A percentile compares a stretch with the other conserved stretches of the same genome.
These are phyloP conservation scores for Emmelina monodactyla DNA, from an alignment of 2,888 invertebrate species.

Conservation along the genomic window DNA sequence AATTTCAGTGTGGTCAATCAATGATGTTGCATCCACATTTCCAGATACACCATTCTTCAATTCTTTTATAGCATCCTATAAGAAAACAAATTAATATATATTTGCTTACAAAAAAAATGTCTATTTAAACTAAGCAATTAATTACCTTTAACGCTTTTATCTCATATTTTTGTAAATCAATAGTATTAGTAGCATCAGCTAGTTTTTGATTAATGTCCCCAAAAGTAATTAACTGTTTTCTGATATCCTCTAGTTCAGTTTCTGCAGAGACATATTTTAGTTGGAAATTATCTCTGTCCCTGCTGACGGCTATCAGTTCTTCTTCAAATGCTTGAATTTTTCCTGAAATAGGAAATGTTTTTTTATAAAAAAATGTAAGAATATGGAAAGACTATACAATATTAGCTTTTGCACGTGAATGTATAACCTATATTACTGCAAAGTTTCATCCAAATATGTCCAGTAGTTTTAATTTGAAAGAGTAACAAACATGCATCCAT, in stretches of 20 bases:
- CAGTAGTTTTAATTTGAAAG: too few relatives aligned
- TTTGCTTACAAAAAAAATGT: too few relatives aligned
- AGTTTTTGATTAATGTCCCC: constrained; percentile 58
- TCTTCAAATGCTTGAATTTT: constrained; percentile 56
- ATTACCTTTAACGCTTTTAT: constrained; percentile 47
- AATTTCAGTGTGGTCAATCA: constrained; percentile 53
- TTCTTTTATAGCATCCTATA: constrained; percentile 49
- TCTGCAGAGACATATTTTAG: constrained; percentile 55
- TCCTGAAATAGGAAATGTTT: too few relatives aligned
- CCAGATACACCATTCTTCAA: constrained; percentile 33
- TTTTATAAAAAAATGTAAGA: too few relatives aligned
- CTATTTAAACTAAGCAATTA: too few relatives aligned
- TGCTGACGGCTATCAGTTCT: constrained; percentile 47
- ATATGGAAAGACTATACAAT: too few relatives aligned
- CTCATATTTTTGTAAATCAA: constrained; percentile 52
- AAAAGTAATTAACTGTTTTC: constrained; percentile 61
- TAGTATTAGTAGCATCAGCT: constrained; percentile 41
- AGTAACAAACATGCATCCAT: too few relatives aligned
- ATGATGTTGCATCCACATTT: constrained; percentile 36
- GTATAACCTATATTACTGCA: too few relatives aligned
- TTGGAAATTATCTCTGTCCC: constrained; percentile 53
- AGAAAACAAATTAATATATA: constrained; percentile 11
- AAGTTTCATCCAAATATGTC: too few relatives aligned
- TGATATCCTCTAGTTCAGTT: constrained; percentile 61
- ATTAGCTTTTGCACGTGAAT: too few relatives aligned